Base-by-base conservation (phyloP, 2,888 invertebrate genomes). In the Torymus tubicola region DNA sequence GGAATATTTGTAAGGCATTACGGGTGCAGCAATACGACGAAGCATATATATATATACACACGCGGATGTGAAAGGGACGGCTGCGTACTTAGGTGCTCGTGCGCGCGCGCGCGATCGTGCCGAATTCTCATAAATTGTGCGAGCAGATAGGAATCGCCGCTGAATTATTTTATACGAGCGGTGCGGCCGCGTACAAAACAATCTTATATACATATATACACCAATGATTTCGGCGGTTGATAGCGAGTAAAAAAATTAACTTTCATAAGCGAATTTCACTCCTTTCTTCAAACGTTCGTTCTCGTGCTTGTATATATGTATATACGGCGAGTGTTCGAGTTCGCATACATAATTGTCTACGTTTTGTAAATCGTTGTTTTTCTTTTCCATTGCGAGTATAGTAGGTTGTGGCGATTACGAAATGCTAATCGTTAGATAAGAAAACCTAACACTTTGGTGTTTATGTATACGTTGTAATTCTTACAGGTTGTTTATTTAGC, bases 61-160 rank as follows among this genome's bases (percentile, higher is more conserved):
- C 1, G 61, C 13, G n/a, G 50, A 21, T 42, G 31, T 21, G 11
- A 67, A 5, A 61, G 16, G 52, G 24, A 71, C 24, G 21, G 50
- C 3, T 31, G n/a, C n/a, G 31, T 31, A 31, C 31, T 31, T 31
- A 31, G n/a, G n/a, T n/a, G n/a, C n/a, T n/a, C n/a, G n/a, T n/a
- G n/a, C 31, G 31, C 8, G 31, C 31, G 31, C 31, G 31, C 31
- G 31, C 12, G 55, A 67, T 81, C 69, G 77, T 77, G 76, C 69
- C 73, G 73, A 81, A 81, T 81, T 70, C 69, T 70, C 78, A 78
- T 78, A 77, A 81, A 75, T 78, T 72, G 52, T 58, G 21, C 13
- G 18, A 12, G 61, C 16, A 53, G 77, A 77, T 77, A 77, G 73
- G 76, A 71, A 81, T 76, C 77, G 58, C 16, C 72, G 69, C 74